These are phyloP conservation scores for Podargus strigoides DNA, from an alignment of 2,797 vertebrate genomes.

Conservation along the genomic window DNA sequence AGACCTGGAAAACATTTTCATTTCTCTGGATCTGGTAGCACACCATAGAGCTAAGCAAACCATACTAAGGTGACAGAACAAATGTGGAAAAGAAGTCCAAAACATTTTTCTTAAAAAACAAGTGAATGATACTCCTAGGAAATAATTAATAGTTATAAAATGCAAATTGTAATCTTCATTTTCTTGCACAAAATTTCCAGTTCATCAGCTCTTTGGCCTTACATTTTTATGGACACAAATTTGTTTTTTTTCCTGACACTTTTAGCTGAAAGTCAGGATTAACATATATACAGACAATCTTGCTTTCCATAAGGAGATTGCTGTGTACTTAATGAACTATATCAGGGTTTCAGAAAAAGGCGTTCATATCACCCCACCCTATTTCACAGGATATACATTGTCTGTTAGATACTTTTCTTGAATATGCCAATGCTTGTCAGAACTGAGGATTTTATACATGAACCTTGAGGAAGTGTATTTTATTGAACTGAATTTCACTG, in stretches of 20 bases:
- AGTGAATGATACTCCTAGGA: not conserved
- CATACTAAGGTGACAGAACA: not conserved
- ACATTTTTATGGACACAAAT: not conserved
- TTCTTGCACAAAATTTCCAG: not conserved
- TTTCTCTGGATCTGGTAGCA: not conserved
- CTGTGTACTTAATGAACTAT: not conserved
- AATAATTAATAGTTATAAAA: not conserved
- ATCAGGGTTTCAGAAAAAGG: not conserved
- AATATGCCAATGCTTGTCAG: not conserved
- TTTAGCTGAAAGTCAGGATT: not conserved
- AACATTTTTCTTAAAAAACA: not conserved
- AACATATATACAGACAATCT: not conserved
- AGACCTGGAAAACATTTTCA: not conserved
- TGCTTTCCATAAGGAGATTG: not conserved
- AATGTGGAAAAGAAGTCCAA: not conserved
- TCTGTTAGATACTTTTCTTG: not conserved
- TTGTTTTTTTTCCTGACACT: accelerated
- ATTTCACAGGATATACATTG: not conserved
- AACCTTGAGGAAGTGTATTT: not conserved
- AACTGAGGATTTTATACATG: not conserved
- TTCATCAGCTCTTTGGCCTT: not conserved
- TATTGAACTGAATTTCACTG: not conserved
- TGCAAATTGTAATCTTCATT: not conserved
- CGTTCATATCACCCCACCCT: not conserved
- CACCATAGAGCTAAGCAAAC: not conserved